Evolutionary conservation across 2,797 vertebrate species (phyloP).

Genomic region (Acrossocheilus wenchowensis): DNA sequence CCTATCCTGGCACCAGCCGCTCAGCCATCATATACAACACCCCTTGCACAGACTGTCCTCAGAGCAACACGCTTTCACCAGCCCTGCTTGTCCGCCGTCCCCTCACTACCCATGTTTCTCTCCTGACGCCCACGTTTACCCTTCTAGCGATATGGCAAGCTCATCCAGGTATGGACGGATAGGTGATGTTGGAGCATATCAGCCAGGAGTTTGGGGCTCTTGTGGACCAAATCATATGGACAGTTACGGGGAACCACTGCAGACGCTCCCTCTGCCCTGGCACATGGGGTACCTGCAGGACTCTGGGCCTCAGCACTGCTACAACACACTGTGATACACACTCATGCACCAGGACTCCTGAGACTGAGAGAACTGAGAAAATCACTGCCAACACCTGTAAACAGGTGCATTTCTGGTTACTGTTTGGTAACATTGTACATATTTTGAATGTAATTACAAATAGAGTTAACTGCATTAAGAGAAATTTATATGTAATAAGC

Average conservation of each 20-base stretch:
- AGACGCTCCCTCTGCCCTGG: slow-evolving; percentile 76
- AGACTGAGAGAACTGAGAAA: background rate
- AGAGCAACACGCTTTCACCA: slow-evolving; percentile 67
- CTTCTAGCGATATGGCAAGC: slow-evolving; percentile 65
- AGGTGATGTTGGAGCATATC: slow-evolving; percentile 71
- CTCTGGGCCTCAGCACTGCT: slow-evolving; percentile 72
- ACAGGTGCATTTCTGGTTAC: slow-evolving; percentile 16
- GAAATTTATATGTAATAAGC: slow-evolving; percentile 46
- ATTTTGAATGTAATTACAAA: slow-evolving; percentile 32
- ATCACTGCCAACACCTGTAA: background rate
- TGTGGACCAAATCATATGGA: slow-evolving; percentile 77
- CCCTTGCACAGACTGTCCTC: slow-evolving; percentile 64
- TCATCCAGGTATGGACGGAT: slow-evolving; percentile 68
- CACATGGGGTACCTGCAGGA: slow-evolving; percentile 81
- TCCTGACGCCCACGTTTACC: slow-evolving; percentile 70
- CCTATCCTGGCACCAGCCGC: slow-evolving; percentile 67
- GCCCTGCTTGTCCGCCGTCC: slow-evolving; percentile 73
- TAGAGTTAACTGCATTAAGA: slow-evolving; percentile 41
- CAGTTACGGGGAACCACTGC: slow-evolving; percentile 67
- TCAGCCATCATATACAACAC: slow-evolving; percentile 67
- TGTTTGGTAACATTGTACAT: background rate
- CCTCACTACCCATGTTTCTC: slow-evolving; percentile 79
- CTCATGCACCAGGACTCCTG: background rate
- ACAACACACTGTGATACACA: slow-evolving; percentile 70
- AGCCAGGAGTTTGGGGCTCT: slow-evolving; percentile 67